Percentiles rank a stretch among this genome's conserved stretches.
These are phyloP conservation scores for Mythimna vitellina DNA, from an alignment of 2,888 invertebrate species.

Conservation along the genomic window DNA sequence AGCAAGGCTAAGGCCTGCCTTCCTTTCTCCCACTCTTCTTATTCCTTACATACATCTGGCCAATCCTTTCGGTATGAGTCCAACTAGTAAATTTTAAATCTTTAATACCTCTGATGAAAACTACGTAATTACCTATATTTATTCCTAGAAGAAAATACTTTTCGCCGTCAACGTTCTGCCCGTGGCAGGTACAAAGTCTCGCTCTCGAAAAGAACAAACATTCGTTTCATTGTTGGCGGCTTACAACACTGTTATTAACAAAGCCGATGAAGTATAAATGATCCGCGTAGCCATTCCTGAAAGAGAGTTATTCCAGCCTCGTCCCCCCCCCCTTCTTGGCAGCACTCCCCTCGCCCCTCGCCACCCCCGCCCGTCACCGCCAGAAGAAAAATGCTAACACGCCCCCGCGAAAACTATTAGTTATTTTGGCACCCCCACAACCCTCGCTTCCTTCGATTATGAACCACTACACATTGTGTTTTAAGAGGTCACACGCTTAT, in stretches of 20 bases:
- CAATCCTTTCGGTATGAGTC: too few species aligned
- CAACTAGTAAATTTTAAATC: not conserved
- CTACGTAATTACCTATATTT: constrained; percentile 13
- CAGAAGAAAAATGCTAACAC: constrained; percentile 91
- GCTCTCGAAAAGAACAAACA: constrained; percentile 63
- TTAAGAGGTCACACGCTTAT: constrained; percentile 60
- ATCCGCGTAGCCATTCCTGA: constrained; percentile 86
- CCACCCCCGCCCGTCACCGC: constrained; percentile 83
- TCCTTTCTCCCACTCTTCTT: too few species aligned
- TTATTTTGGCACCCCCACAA: constrained; percentile 90
- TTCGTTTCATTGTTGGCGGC: constrained; percentile 63
- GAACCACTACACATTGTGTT: constrained; percentile 77
- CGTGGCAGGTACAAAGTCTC: constrained; percentile 55
- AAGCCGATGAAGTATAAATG: constrained; percentile 89
- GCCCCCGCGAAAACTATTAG: constrained; percentile 91
- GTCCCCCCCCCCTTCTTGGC: constrained; percentile 61
- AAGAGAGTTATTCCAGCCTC: constrained; percentile 81
- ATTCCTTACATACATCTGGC: too few species aligned
- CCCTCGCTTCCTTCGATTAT: constrained; percentile 83
- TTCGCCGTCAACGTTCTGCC: constrained; percentile 23
- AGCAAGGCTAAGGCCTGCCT: too few species aligned
- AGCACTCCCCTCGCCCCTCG: constrained; percentile 62
- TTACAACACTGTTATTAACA: constrained; percentile 81
- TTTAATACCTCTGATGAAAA: not conserved
- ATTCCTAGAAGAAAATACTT: constrained; percentile 12